phyloP scores from a whole-genome alignment of 2,797 vertebrate genomes.

The Cossypha heuglini region DNA sequence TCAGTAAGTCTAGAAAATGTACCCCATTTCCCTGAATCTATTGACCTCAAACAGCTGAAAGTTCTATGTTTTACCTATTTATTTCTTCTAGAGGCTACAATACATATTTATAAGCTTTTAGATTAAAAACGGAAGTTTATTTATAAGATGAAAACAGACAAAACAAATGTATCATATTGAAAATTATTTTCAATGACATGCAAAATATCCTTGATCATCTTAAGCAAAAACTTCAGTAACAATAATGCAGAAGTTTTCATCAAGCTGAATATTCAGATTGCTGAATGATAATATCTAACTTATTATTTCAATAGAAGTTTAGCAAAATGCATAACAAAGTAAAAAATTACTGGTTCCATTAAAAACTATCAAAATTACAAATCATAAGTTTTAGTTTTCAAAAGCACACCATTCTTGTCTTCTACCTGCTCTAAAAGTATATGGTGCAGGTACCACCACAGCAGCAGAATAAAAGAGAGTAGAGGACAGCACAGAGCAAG shows the following conservation, averaged over 20 bases:
- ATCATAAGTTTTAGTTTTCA: background rate
- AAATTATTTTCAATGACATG: background rate
- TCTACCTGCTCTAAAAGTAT: accelerated
- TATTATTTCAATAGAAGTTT: background rate
- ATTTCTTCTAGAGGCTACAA: background rate
- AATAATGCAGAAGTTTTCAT: background rate
- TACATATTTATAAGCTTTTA: background rate
- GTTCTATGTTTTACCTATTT: background rate
- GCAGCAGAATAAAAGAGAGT: background rate
- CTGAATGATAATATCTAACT: background rate
- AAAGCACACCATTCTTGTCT: background rate
- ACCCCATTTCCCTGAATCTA: background rate
- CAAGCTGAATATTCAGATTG: background rate
- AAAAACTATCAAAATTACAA: background rate
- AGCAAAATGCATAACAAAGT: background rate
- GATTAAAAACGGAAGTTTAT: background rate
- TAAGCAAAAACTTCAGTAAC: background rate
- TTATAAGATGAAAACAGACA: background rate
- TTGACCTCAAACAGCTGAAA: background rate
- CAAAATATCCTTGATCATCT: background rate
- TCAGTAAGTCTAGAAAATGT: background rate
- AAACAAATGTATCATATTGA: background rate
- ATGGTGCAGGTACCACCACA: background rate
- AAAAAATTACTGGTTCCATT: background rate
- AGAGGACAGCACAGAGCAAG: background rate